Base-by-base conservation (phyloP, 1,140 invertebrate genomes). In the Centruroides vittatus region DNA sequence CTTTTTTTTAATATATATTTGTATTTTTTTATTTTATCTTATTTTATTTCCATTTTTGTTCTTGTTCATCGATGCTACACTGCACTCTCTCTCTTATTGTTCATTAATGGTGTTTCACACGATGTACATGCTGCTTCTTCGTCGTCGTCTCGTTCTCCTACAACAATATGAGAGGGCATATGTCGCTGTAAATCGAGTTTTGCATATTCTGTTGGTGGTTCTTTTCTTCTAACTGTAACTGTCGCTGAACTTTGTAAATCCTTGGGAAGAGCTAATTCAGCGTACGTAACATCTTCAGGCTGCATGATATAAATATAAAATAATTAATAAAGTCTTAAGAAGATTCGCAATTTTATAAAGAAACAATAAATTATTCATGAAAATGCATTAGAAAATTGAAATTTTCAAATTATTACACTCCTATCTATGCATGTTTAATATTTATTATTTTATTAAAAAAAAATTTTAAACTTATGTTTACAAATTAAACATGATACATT, bases 201-300 rank as follows among this genome's bases (percentile, higher is more conserved):
- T n/a, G 62, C 62, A 49, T 64, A 64, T 36, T 64, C 62, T 23
- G 59, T 64, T 9, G 59, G 62, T 41, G 62, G 62, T n/a, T 64
- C 62, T 61, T 64, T 60, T 58, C 62, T 60, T 35, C 62, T 48
- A 13, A 64, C 62, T 6, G 59, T 61, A 41, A 41, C 41, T 5
- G 62, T 63, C 8, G 62, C 59, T 0, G 62, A 58, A 23, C 56
- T 61, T 35, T 64, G 62, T 54, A 58, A 56, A 58, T 60, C 59
- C 47, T 58, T 23, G 11, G 62, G 62, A 47, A 64, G 35, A n/a
- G 62, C 62, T 34, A 64, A 55, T 58, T 64, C 62, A 12, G 62
- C 62, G 51, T 64, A 64, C 7, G 62, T 64, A 4, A 64, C 59
- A 12, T 64, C 62, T 56, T 64, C 62, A 54, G 55, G 59, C 62